These are phyloP conservation scores for Nemoura dubitans DNA, from an alignment of 2,888 invertebrate genomes.

Conservation along the genomic window DNA sequence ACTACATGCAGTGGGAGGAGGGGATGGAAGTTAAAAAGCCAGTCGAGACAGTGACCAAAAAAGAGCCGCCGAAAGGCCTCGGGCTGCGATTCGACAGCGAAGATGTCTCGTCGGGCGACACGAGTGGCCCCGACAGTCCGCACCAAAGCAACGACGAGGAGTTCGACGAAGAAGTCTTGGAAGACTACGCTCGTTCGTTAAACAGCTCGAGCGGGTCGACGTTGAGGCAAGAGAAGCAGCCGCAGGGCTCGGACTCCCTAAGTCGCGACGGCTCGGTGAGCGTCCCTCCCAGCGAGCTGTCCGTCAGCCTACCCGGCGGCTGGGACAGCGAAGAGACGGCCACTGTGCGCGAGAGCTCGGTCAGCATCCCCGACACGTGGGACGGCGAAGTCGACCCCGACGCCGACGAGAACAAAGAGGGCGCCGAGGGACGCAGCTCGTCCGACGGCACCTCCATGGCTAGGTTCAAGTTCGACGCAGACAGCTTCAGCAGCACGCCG, in stretches of 20 bases:
- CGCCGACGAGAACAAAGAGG: constrained; percentile 53
- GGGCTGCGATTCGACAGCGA: constrained; percentile 50
- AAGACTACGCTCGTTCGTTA: constrained; percentile 56
- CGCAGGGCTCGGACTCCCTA: constrained; percentile 58
- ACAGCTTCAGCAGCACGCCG: constrained; percentile 42
- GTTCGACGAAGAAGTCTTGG: constrained; percentile 64
- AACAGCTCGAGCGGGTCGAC: constrained; percentile 61
- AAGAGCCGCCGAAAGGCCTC: constrained; percentile 16
- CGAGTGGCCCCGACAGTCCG: constrained; percentile 89
- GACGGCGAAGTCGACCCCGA: constrained; percentile 48
- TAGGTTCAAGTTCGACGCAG: constrained; percentile 63
- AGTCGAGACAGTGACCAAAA: neutral
- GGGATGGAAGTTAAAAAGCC: constrained; percentile 51
- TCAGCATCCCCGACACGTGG: constrained; percentile 50
- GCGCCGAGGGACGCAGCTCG: constrained; percentile 54
- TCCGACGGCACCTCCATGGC: constrained; percentile 57
- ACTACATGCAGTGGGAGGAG: constrained; percentile 47
- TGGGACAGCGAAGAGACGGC: constrained; percentile 60
- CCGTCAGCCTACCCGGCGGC: constrained; percentile 59
- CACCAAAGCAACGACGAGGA: constrained; percentile 79
- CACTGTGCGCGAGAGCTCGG: constrained; percentile 58
- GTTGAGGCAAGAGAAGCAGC: constrained; percentile 57
- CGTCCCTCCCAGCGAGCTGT: constrained; percentile 60
- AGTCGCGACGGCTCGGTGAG: constrained; percentile 61
- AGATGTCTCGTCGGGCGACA: constrained; percentile 82